A percentile compares a stretch with the other conserved stretches of the same genome.
phyloP scores from a whole-genome alignment of 2,113 vertebrate genomes.

The Lontra canadensis region DNA sequence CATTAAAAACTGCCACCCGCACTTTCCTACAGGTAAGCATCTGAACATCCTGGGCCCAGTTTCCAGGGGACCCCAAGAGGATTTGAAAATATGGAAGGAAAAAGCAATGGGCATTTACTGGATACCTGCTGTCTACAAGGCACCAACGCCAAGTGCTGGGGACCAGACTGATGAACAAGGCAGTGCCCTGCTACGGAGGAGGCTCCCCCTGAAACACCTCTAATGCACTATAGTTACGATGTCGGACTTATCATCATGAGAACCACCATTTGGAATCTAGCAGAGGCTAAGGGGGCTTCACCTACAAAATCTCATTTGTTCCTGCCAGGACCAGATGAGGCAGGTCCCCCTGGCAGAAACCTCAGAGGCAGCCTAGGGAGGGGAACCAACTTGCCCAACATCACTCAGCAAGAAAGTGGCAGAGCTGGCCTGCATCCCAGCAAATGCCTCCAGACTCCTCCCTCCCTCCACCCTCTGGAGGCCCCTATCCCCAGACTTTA shows the following conservation, averaged over 20 bases:
- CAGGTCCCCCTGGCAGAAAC: neutral
- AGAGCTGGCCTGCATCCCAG: neutral
- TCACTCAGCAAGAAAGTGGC: neutral
- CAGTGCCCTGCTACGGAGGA: too few species aligned
- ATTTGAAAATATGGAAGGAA: neutral
- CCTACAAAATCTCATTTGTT: too few species aligned
- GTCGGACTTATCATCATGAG: neutral
- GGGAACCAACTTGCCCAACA: too few species aligned
- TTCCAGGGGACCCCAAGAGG: neutral
- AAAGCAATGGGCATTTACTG: neutral
- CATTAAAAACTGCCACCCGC: neutral
- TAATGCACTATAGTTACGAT: fast-evolving
- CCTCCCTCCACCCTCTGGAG: neutral
- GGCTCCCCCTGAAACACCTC: neutral
- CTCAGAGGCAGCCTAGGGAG: neutral
- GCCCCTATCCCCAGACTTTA: too few species aligned
- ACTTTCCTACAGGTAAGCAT: neutral
- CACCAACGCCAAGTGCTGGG: neutral
- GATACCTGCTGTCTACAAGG: neutral
- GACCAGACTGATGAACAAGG: neutral
- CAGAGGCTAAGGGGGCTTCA: neutral
- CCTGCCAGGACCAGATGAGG: neutral
- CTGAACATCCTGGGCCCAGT: neutral
- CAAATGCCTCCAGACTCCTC: neutral
- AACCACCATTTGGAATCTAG: neutral